phyloP scores from a whole-genome alignment of 2,113 vertebrate genomes.

The Apus apus region DNA sequence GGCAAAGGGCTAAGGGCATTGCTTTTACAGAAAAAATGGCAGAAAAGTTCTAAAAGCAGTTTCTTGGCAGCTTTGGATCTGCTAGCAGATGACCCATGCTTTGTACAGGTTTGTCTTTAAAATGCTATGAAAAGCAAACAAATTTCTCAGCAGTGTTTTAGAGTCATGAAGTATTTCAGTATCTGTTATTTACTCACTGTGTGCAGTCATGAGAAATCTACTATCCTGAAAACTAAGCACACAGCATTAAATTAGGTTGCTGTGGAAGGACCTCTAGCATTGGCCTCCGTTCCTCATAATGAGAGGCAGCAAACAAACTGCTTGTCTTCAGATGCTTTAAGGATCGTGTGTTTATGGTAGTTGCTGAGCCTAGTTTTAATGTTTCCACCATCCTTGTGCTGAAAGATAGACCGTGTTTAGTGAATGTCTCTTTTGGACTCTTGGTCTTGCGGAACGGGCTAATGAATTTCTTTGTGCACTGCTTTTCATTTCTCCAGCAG shows the following conservation, averaged over 20 bases:
- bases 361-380: conserved; percentile 45
- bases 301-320: neutral
- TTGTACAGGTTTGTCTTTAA: neutral
- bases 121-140: neutral
- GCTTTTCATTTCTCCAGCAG: conserved; percentile 50
- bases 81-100: neutral
- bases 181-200: neutral
- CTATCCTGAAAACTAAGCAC: neutral
- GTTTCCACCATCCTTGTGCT: neutral
- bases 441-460: neutral
- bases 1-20: neutral
- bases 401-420: neutral
- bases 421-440: neutral
- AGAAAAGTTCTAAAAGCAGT: neutral
- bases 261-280: neutral
- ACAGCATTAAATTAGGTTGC: neutral
- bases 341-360: neutral
- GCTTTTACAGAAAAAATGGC: neutral
- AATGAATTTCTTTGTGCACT: conserved; percentile 2
- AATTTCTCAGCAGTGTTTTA: neutral
- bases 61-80: conserved; percentile 15
- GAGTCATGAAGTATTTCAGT: neutral
- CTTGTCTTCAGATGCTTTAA: neutral
- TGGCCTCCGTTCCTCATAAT: neutral
- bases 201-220: neutral